Evolutionary conservation across 2,113 vertebrate genomes (phyloP).

Genomic region (Vombatus ursinus): DNA sequence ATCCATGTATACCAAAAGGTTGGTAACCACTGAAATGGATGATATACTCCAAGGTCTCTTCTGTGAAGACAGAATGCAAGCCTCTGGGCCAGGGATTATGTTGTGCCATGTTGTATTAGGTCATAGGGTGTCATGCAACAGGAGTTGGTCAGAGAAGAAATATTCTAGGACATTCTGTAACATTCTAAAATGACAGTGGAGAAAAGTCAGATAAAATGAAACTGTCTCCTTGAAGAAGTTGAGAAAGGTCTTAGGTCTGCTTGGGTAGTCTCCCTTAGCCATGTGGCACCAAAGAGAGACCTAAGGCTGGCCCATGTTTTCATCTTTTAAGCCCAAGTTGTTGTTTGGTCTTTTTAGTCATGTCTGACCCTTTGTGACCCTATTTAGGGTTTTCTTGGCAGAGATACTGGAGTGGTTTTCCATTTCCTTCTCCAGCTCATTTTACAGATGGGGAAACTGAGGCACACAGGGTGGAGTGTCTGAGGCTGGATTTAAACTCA

Average conservation of each 20-base stretch:
- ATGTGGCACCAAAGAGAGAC: neutral
- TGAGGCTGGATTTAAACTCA: neutral
- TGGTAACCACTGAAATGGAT: neutral
- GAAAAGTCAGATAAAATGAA: neutral
- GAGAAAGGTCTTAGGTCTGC: neutral
- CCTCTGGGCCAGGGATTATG: neutral
- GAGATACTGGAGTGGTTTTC: neutral
- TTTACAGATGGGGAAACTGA: neutral
- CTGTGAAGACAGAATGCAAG: neutral
- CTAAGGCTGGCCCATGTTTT: neutral
- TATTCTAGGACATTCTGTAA: neutral
- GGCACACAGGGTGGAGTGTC: neutral
- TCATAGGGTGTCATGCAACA: neutral
- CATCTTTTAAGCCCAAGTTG: neutral
- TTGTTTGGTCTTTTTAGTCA: neutral
- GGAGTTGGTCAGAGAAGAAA: neutral
- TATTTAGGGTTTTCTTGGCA: neutral
- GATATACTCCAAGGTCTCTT: neutral
- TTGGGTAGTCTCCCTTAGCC: neutral
- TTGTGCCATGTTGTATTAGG: neutral
- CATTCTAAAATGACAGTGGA: neutral
- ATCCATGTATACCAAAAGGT: neutral
- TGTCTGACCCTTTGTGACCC: neutral
- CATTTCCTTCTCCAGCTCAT: neutral
- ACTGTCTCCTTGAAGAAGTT: accelerated